Conservation (phyloP, 2,113 vertebrate species). For the Macrotus californicus region DNA sequence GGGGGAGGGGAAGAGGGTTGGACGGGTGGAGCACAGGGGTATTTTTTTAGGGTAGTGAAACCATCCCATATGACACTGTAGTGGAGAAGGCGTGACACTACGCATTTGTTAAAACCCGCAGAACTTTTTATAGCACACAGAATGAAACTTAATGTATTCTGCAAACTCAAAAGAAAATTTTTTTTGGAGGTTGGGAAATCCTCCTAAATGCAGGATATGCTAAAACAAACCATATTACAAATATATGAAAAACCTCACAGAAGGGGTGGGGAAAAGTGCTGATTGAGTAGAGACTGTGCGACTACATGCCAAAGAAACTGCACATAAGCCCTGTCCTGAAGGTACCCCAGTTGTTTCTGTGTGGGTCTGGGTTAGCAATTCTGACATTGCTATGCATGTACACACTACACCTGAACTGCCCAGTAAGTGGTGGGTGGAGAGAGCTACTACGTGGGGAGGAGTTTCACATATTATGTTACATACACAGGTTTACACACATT, state of each 20-base stretch:
- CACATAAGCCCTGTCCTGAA: neutral
- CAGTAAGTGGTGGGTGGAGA: neutral
- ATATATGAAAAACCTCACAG: neutral
- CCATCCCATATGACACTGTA: neutral
- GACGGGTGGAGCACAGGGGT: neutral
- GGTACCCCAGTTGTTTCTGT: neutral
- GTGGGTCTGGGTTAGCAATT: rapidly evolving
- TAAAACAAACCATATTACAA: neutral
- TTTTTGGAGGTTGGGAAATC: neutral
- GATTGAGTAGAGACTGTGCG: neutral
- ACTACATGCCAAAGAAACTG: neutral
- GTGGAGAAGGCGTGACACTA: neutral
- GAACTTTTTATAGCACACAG: neutral
- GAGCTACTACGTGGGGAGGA: neutral
- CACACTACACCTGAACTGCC: neutral
- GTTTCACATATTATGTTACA: too few relatives aligned
- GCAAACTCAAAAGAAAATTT: neutral
- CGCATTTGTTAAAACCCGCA: neutral
- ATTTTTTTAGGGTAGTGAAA: neutral
- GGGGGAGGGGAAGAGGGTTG: neutral
- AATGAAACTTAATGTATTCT: neutral
- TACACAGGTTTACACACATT: neutral
- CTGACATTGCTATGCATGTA: neutral
- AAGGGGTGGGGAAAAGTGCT: neutral
- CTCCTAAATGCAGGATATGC: neutral